Percentiles rank a stretch among this genome's conserved stretches.
Conservation (phyloP, 2,888 invertebrate genomes). For the Thelaira solivaga region DNA sequence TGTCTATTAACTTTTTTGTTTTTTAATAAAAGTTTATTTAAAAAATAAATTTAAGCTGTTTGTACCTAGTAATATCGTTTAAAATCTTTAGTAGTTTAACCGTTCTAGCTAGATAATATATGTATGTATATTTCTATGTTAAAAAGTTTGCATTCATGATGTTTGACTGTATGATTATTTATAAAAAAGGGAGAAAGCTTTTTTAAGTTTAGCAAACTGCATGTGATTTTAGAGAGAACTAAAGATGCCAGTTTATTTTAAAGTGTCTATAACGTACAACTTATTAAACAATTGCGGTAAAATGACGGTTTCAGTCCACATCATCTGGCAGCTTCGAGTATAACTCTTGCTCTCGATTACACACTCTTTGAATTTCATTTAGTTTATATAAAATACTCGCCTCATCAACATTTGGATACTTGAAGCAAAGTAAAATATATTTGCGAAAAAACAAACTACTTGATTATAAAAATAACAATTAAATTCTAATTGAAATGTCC, state of each 20-base stretch:
- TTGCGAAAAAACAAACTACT: not conserved
- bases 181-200: not conserved
- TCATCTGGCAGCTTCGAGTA: too few species aligned
- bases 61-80: too few species aligned
- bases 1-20: not conserved
- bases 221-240: too few species aligned
- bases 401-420: slow-evolving; percentile 22
- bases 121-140: too few species aligned
- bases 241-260: too few species aligned
- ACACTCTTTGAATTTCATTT: slow-evolving; percentile 9
- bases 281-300: too few species aligned
- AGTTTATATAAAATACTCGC: slow-evolving; percentile 42
- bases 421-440: not conserved
- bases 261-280: too few species aligned
- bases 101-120: too few species aligned
- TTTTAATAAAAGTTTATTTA: slow-evolving; percentile 16
- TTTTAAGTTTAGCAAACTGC: not conserved
- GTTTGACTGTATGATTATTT: not conserved
- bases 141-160: too few species aligned
- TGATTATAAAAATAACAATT: slow-evolving; percentile 24
- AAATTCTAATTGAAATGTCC: slow-evolving; percentile 49
- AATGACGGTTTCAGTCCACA: too few species aligned
- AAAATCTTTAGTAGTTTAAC: too few species aligned
- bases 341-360: not conserved
- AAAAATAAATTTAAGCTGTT: too few species aligned